Percentiles rank a stretch among this genome's conserved stretches.
Conservation (phyloP, 2,113 vertebrate genomes). For the Elgaria multicarinata region DNA sequence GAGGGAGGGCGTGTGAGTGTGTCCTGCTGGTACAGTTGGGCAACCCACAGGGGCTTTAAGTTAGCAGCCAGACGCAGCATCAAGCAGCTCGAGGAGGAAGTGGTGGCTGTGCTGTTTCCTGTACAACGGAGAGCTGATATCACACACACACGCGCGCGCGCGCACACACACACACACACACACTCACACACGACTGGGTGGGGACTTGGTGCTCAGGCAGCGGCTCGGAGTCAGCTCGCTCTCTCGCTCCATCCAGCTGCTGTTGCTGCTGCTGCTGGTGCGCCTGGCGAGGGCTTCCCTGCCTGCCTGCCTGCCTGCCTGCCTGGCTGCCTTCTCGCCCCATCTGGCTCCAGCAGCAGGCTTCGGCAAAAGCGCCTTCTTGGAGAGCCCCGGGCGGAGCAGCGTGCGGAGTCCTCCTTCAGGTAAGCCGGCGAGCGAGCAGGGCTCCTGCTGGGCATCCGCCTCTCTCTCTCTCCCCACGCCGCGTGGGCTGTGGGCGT, state of each 20-base stretch:
- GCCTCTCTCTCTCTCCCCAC: too few relatives aligned
- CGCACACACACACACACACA: background rate
- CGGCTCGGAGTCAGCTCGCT: slow-evolving; percentile 16
- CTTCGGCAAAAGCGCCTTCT: too few relatives aligned
- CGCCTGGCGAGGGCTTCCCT: background rate
- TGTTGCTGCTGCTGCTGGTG: slow-evolving; percentile 22
- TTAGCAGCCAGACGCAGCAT: slow-evolving; percentile 11
- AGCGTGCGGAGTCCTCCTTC: background rate
- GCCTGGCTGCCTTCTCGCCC: background rate
- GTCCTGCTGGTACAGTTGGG: background rate
- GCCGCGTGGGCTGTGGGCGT: too few relatives aligned
- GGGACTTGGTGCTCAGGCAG: slow-evolving; percentile 67
- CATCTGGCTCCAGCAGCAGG: background rate
- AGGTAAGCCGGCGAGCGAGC: background rate
- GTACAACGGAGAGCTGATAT: background rate
- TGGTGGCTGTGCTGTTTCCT: slow-evolving; percentile 6
- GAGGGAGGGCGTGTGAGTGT: too few relatives aligned
- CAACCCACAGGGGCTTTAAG: background rate
- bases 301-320: too few relatives aligned
- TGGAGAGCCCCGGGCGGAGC: background rate
- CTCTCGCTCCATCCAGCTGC: background rate
- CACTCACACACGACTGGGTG: slow-evolving; percentile 61
- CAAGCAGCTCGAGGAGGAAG: background rate
- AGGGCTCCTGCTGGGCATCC: too few relatives aligned
- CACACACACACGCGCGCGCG: background rate